Conservation (phyloP, 1,140 invertebrate species). For the Hermatobates lingyangjiaoensis region DNA sequence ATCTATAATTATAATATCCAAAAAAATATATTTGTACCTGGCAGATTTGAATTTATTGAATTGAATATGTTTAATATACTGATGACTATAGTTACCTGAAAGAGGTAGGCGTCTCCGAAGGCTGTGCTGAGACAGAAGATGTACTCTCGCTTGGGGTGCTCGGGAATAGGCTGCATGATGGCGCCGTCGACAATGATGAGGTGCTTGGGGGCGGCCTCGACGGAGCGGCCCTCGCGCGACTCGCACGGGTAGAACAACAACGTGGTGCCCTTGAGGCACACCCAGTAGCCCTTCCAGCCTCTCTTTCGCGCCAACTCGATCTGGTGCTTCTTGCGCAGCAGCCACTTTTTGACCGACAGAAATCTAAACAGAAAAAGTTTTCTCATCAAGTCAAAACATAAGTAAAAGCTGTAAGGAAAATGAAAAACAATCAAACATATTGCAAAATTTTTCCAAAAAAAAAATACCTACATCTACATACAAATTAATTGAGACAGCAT, state of each 20-base stretch:
- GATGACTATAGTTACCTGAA: constrained; percentile 84
- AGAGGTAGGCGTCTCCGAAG: constrained; percentile 92
- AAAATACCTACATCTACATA: too few relatives aligned
- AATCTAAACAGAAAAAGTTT: constrained; percentile 43
- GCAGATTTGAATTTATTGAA: too few relatives aligned
- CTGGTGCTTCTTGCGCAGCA: constrained; percentile 88
- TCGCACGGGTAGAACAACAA: constrained; percentile 92
- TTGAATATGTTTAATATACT: too few relatives aligned
- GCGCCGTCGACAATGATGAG: constrained; percentile 92
- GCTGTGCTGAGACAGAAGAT: constrained; percentile 96
- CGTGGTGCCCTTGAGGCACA: constrained; percentile 90
- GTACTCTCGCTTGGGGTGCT: constrained; percentile 92
- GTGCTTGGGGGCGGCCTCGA: constrained; percentile 83
- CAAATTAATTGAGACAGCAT: too few relatives aligned
- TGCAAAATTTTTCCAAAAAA: too few relatives aligned
- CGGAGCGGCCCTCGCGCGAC: constrained; percentile 71
- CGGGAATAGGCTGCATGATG: constrained; percentile 94
- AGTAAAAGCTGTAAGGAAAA: too few relatives aligned
- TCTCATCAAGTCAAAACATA: background rate
- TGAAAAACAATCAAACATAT: too few relatives aligned
- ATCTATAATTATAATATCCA: too few relatives aligned
- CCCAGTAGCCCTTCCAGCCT: constrained; percentile 97
- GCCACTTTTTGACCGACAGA: constrained; percentile 95
- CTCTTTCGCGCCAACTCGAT: constrained; percentile 86
- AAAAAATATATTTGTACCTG: too few relatives aligned